Evolutionary conservation across 2,113 vertebrate species (phyloP).

Genomic region (Podarcis raffonei): DNA sequence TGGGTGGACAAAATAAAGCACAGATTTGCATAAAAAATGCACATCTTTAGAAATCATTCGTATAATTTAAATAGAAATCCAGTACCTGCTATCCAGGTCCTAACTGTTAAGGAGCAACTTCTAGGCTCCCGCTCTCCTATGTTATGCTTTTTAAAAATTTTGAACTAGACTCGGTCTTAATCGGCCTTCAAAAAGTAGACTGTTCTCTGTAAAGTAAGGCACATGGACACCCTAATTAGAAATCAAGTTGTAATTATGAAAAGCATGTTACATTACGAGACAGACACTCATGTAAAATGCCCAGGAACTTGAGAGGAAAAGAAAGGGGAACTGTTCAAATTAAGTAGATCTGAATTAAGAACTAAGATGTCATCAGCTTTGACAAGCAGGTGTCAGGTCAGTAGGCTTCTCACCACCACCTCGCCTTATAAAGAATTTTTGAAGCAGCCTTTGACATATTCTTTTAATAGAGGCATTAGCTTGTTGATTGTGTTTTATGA

Average conservation of each 20-base stretch:
- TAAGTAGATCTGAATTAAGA: background rate
- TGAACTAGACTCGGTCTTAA: background rate
- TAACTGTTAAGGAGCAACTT: no score
- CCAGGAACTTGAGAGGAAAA: background rate
- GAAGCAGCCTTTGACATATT: slow-evolving; percentile 22
- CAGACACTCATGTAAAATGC: background rate
- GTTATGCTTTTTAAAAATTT: background rate
- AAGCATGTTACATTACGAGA: no score
- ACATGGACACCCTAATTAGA: background rate
- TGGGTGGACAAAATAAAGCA: no score
- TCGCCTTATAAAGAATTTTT: slow-evolving; percentile 30
- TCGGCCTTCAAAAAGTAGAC: background rate
- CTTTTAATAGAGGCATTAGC: slow-evolving; percentile 16
- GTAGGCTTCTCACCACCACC: slow-evolving; percentile 16
- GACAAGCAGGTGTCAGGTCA: slow-evolving; percentile 26
- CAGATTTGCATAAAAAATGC: no score
- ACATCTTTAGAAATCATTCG: no score
- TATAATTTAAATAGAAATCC: no score
- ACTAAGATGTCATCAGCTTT: slow-evolving; percentile 12
- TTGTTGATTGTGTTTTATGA: slow-evolving; percentile 27
- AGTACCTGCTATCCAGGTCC: no score
- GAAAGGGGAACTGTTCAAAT: background rate
- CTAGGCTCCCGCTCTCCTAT: no score
- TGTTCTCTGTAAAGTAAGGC: background rate
- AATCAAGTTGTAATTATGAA: background rate